Percentiles rank a stretch among this genome's conserved stretches.
These are phyloP conservation scores for Pteropus alecto DNA, from an alignment of 2,113 vertebrate species.

Conservation along the genomic window DNA sequence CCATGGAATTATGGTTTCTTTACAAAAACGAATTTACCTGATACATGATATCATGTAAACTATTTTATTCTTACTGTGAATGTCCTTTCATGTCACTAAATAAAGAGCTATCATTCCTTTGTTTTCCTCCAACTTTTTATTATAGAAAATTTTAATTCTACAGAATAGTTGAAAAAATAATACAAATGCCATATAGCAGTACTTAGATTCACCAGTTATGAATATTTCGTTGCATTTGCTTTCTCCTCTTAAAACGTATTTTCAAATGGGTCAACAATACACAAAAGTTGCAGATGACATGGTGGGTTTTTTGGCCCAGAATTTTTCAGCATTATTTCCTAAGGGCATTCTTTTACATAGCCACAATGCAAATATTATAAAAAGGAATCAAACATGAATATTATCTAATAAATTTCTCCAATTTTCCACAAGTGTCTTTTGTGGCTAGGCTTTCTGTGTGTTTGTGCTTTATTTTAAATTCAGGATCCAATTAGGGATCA, in stretches of 20 bases:
- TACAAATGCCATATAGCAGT: background rate
- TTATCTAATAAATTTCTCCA: background rate
- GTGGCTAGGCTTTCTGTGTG: background rate
- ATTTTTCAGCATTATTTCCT: conserved; percentile 31
- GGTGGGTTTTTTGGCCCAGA: background rate
- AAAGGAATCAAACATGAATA: background rate
- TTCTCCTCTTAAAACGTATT: background rate
- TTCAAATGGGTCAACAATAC: background rate
- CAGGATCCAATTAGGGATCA: background rate
- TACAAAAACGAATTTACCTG: background rate
- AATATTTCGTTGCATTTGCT: background rate
- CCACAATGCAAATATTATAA: background rate
- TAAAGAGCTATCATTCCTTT: too few species aligned
- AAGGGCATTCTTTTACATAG: background rate
- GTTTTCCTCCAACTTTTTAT: background rate
- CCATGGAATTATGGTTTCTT: background rate
- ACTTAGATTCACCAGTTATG: background rate
- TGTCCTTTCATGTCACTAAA: too few species aligned
- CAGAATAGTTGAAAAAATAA: background rate
- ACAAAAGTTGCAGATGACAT: background rate
- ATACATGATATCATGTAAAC: background rate
- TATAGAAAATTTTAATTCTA: conserved; percentile 1
- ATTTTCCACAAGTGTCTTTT: background rate
- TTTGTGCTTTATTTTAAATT: background rate
- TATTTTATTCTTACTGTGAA: too few species aligned